These are phyloP conservation scores for Apamea sordens DNA, from an alignment of 2,888 invertebrate genomes.

Conservation along the genomic window DNA sequence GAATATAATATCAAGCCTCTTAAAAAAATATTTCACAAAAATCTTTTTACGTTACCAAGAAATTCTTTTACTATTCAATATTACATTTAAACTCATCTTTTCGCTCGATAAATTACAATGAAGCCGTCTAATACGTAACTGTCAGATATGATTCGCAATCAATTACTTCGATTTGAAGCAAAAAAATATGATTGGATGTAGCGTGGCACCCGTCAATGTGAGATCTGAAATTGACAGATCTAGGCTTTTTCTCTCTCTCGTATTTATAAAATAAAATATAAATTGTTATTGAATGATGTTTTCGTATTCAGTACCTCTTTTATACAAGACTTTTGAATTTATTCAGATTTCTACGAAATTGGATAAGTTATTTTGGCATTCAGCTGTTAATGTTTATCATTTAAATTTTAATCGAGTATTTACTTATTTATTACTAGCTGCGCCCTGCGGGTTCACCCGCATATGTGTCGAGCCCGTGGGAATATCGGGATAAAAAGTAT, in stretches of 20 bases:
- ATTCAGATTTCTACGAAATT: background rate
- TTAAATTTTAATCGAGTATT: background rate
- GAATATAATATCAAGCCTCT: background rate
- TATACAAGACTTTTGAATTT: background rate
- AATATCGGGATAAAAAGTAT: no score
- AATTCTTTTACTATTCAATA: conserved; percentile 10
- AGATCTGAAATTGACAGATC: conserved; percentile 64
- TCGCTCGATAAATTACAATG: conserved; percentile 53
- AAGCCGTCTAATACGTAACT: conserved; percentile 48
- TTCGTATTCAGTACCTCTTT: conserved; percentile 12
- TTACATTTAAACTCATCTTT: conserved; percentile 33
- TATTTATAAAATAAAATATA: conserved; percentile 48
- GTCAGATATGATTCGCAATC: conserved; percentile 62
- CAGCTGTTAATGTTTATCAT: background rate
- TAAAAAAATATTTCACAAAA: background rate
- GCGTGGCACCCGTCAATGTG: conserved; percentile 42
- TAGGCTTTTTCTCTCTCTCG: conserved; percentile 46
- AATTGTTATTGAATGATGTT: conserved; percentile 34
- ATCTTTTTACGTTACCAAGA: background rate
- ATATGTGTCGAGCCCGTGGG: no score
- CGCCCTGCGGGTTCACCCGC: no score
- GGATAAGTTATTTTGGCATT: background rate
- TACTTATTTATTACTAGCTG: background rate
- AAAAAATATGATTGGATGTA: conserved; percentile 54
- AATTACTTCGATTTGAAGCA: conserved; percentile 57